phyloP scores from a whole-genome alignment of 2,113 vertebrate species.

The Orientallactaga bullata region DNA sequence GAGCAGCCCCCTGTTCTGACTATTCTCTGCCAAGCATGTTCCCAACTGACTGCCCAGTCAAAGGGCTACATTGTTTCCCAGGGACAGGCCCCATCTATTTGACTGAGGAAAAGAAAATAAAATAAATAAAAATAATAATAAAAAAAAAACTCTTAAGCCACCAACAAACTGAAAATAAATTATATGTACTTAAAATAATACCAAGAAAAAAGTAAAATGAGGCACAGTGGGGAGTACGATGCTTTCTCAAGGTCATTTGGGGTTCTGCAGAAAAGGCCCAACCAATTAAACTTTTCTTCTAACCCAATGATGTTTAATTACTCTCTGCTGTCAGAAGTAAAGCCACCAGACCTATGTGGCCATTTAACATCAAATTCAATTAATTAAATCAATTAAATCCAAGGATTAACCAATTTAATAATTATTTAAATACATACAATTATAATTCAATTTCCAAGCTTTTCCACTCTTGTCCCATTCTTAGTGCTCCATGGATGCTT shows the following conservation, averaged over 20 bases:
- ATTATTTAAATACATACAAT: background rate
- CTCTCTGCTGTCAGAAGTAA: background rate
- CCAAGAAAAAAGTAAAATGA: background rate
- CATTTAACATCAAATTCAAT: background rate
- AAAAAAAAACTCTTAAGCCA: background rate
- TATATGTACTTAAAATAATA: no score
- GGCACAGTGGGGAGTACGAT: rapidly evolving
- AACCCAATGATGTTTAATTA: background rate
- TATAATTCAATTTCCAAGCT: background rate
- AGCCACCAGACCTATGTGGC: background rate
- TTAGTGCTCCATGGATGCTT: rapidly evolving
- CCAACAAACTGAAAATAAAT: background rate
- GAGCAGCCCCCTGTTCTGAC: background rate
- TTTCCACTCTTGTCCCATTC: background rate
- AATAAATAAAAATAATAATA: background rate
- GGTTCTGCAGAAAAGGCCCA: no score
- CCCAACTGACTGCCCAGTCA: rapidly evolving
- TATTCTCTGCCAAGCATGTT: background rate
- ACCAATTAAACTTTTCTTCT: no score
- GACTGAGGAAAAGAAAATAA: background rate
- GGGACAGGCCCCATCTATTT: background rate
- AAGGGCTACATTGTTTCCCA: background rate
- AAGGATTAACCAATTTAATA: background rate
- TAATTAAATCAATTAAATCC: background rate
- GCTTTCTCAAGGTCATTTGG: no score